Conservation (phyloP, 2,888 invertebrate genomes). For the Oscheius myriophilus region DNA sequence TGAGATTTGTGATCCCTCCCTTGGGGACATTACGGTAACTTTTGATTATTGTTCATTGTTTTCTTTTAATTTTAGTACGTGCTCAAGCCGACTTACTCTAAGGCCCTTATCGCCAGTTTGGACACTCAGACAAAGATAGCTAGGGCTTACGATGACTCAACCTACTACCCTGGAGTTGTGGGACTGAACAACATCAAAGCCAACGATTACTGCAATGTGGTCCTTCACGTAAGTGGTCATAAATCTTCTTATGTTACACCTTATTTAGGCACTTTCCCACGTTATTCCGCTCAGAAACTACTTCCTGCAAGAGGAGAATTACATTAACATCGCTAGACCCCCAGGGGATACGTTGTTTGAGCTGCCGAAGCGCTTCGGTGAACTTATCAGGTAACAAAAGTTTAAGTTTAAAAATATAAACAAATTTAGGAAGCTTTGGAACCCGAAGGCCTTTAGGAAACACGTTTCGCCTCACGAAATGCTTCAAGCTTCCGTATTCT, state of each 20-base stretch:
- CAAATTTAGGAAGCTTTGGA: conserved; percentile 88
- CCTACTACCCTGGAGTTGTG: conserved; percentile 92
- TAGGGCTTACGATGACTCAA: conserved; percentile 87
- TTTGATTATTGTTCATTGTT: conserved; percentile 17
- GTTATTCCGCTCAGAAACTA: conserved; percentile 93
- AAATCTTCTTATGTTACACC: conserved; percentile 14
- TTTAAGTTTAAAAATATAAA: neutral
- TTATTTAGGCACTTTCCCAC: conserved; percentile 89
- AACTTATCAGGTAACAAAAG: conserved; percentile 36
- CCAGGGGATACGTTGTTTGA: conserved; percentile 93
- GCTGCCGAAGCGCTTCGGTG: conserved; percentile 79
- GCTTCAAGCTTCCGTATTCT: conserved; percentile 88
- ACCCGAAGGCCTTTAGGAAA: conserved; percentile 96
- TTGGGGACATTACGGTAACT: conserved; percentile 87
- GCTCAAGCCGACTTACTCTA: conserved; percentile 91
- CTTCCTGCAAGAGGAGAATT: conserved; percentile 92
- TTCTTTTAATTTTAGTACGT: conserved; percentile 79
- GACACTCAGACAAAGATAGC: conserved; percentile 80
- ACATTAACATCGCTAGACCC: conserved; percentile 83
- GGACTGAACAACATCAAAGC: conserved; percentile 99
- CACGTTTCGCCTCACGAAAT: conserved; percentile 99
- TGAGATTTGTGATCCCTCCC: conserved; percentile 93
- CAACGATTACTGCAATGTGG: conserved; percentile 99
- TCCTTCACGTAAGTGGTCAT: conserved; percentile 81
- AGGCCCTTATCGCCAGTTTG: conserved; percentile 80